Base-by-base conservation (phyloP, 2,888 invertebrate species). In the Ochropleura leucogaster region DNA sequence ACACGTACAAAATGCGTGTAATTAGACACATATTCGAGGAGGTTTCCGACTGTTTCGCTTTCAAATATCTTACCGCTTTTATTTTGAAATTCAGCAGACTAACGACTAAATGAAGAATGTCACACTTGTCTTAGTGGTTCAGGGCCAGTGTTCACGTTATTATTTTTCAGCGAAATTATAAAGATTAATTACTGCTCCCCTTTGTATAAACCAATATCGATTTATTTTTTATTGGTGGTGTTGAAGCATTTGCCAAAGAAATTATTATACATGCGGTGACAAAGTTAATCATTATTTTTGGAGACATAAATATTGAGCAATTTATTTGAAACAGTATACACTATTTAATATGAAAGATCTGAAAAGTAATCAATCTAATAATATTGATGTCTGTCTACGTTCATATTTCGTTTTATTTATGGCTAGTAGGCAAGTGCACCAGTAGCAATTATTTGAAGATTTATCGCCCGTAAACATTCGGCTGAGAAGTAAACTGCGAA, bases 371-470 rank as follows among this genome's bases (percentile, higher is more conserved):
- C 18, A 57, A 74, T 7, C 8, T 42, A 55, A 60, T 12, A 53
- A 16, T 12, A n/a, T 59, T 63, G 51, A 63, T 51, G 12, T 47
- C 46, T 59, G 49, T 42, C 46, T 55, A 51, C 49, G 49, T 40
- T 40, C 16, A 49, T 57, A 65, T 79, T 72, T 53, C 16, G 9
- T 55, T 16, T 59, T 51, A 51, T 68, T 72, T 65, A 68, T 59
- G 42, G 71, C 69, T 66, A 81, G 77, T 83, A 72, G 68, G 65
- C 62, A 80, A 78, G 64, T 66, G 68, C 72, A 77, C 69, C 67
- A 68, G 64, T 80, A 64, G 78, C 84, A 82, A 89, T 88, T 85
- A 82, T 86, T 85, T 74, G 76, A 80, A 87, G 80, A 86, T 84
- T 84, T 86, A 86, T 81, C 64, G 72, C 64, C 46, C 79, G 81